phyloP scores from a whole-genome alignment of 2,113 vertebrate species.

The Lanius ludovicianus region DNA sequence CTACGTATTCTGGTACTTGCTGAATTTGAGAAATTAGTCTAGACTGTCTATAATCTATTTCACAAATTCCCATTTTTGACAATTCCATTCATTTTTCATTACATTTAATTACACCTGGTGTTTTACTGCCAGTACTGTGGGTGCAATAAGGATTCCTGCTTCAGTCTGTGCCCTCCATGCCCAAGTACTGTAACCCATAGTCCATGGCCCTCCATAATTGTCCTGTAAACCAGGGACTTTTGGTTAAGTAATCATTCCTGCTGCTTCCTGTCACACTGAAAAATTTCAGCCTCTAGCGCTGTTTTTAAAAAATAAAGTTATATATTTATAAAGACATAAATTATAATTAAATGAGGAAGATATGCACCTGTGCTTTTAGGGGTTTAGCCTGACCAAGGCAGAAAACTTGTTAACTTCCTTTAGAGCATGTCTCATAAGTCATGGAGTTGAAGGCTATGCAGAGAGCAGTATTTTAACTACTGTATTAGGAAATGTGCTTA shows the following conservation, averaged over 20 bases:
- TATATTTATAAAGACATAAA: background rate
- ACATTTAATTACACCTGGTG: background rate
- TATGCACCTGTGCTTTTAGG: background rate
- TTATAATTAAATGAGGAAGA: background rate
- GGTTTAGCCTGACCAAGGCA: background rate
- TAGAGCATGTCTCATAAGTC: background rate
- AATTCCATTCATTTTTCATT: background rate
- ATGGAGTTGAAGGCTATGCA: background rate
- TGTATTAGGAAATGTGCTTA: background rate
- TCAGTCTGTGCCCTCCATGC: background rate
- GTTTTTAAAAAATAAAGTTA: background rate
- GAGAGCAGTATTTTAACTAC: background rate
- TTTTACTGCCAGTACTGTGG: background rate
- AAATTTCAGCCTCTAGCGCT: background rate
- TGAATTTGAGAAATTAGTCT: background rate
- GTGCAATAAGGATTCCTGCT: background rate
- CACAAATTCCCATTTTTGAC: background rate
- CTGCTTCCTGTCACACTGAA: background rate
- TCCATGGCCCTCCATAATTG: background rate
- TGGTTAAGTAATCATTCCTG: background rate
- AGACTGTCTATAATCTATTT: background rate
- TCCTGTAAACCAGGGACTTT: background rate
- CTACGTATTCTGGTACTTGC: background rate
- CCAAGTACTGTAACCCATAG: background rate
- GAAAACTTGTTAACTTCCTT: background rate